phyloP scores from a whole-genome alignment of 2,797 vertebrate genomes.

The Fistularia commersonii region DNA sequence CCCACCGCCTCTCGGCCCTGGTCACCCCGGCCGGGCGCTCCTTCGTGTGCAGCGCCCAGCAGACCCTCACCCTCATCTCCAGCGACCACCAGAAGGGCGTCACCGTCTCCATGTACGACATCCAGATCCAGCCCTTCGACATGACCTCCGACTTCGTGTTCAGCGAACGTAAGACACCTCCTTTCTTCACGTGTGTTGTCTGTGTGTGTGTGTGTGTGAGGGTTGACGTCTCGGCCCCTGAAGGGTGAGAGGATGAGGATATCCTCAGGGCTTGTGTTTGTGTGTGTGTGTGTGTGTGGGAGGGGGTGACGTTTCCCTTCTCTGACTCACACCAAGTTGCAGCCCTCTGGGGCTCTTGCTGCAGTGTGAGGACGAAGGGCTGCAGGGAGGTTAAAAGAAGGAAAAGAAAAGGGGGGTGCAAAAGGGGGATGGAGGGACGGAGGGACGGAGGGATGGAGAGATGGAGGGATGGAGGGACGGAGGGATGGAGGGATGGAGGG shows the following conservation, averaged over 20 bases:
- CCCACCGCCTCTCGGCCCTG: conserved; percentile 85
- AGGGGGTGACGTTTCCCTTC: conserved; percentile 13
- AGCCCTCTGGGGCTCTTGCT: conserved; percentile 39
- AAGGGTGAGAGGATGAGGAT: conserved; percentile 19
- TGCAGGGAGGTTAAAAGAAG: conserved; percentile 33
- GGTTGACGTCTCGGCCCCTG: too few species aligned
- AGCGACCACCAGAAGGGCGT: conserved; percentile 92
- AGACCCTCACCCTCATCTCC: conserved; percentile 88
- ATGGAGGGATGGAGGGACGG: too few species aligned
- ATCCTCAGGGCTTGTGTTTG: too few species aligned
- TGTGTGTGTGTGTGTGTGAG: too few species aligned
- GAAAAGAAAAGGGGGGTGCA: conserved; percentile 5
- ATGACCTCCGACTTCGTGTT: conserved; percentile 92
- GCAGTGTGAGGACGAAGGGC: conserved; percentile 38
- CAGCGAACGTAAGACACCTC: conserved; percentile 85
- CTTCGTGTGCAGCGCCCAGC: conserved; percentile 85
- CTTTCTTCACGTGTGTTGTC: too few species aligned
- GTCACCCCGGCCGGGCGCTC: conserved; percentile 89
- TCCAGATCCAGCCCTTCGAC: conserved; percentile 94
- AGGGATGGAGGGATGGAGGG: too few species aligned
- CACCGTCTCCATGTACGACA: conserved; percentile 84
- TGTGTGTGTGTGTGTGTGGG: too few species aligned
- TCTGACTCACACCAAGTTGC: conserved; percentile 5
- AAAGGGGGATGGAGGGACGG: too few species aligned
- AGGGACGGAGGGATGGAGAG: too few species aligned